phyloP scores from a whole-genome alignment of 2,888 invertebrate species.

The Allolobophora icterica region DNA sequence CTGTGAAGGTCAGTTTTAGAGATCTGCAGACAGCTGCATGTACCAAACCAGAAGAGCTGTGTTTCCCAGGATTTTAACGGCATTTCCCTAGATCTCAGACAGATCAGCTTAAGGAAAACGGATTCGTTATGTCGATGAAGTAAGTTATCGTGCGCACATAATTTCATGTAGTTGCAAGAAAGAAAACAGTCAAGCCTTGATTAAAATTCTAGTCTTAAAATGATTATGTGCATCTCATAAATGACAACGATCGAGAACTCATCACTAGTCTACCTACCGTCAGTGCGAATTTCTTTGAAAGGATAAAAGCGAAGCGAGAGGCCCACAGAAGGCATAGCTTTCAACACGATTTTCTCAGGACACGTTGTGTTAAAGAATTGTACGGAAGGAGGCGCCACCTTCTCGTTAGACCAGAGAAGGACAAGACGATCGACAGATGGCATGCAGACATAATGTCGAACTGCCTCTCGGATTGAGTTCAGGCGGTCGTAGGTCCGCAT shows the following conservation, averaged over 20 bases:
- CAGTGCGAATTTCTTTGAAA: neutral
- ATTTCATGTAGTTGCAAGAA: too few relatives aligned
- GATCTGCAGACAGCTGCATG: too few relatives aligned
- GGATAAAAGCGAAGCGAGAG: neutral
- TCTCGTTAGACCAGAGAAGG: constrained; percentile 2
- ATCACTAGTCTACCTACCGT: neutral
- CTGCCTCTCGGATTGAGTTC: neutral
- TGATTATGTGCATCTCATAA: neutral
- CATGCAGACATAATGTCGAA: neutral
- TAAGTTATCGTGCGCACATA: too few relatives aligned
- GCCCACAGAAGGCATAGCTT: neutral
- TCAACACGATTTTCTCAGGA: neutral
- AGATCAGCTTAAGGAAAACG: too few relatives aligned
- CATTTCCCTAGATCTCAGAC: too few relatives aligned
- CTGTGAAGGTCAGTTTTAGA: too few relatives aligned
- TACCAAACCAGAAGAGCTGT: too few relatives aligned
- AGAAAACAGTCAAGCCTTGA: too few relatives aligned
- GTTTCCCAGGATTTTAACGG: too few relatives aligned
- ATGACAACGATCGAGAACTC: neutral
- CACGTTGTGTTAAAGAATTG: neutral
- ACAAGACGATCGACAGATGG: neutral
- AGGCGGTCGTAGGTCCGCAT: neutral
- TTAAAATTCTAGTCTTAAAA: too few relatives aligned
- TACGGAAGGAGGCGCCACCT: neutral
- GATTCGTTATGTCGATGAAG: too few relatives aligned